Evolutionary conservation across 2,888 invertebrate genomes (phyloP), one percentile per base, ranked within the genome.

Genomic region (Orchesellides sinensis): DNA sequence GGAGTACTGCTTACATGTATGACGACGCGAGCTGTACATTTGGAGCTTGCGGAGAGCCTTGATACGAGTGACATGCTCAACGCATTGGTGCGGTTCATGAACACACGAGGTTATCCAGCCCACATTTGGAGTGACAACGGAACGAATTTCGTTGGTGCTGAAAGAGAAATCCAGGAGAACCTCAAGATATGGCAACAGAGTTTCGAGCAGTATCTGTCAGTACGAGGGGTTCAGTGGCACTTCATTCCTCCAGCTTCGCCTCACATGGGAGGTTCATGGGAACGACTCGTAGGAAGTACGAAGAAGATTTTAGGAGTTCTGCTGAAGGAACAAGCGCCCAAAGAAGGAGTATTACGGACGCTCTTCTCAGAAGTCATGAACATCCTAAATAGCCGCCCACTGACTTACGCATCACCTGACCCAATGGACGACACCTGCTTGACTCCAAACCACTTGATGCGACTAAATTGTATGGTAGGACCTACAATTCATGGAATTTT

Each of bases 71-170:
- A 68, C 19, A 27, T 65, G 25, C 45, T 83, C 4, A 61, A 79
- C 32, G 66, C 69, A 2, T 27, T 75, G n/a, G n/a, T 63, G 27
- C 61, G 84, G 8, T 84, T 84, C 29, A 56, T 63, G 0, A 21
- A 32, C 12, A 12, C 49, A 1, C 45, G 86, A 23, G 86, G 85
- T 1, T 40, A 35, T n/a, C 84, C 79, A 10, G 54, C 8, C 6
- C 65, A 81, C 1, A 70, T 86, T 8, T 81, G 63, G 35, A 73
- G 72, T 59, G 86, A 87, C 72, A 86, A 87, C 45, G 85, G 84
- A 1, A 87, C 84, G 3, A 86, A 86, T 61, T 74, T 87, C 25
- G 59, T 45, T 3, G 87, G 84, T 17, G 87, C 83, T 2, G 72
- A 79, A 17, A 69, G 21, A 1, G 85, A 85, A 27, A 70, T 75